A percentile compares a stretch with the other conserved stretches of the same genome.
Evolutionary conservation across 2,113 vertebrate species (phyloP).

Genomic region (Plotosus lineatus): DNA sequence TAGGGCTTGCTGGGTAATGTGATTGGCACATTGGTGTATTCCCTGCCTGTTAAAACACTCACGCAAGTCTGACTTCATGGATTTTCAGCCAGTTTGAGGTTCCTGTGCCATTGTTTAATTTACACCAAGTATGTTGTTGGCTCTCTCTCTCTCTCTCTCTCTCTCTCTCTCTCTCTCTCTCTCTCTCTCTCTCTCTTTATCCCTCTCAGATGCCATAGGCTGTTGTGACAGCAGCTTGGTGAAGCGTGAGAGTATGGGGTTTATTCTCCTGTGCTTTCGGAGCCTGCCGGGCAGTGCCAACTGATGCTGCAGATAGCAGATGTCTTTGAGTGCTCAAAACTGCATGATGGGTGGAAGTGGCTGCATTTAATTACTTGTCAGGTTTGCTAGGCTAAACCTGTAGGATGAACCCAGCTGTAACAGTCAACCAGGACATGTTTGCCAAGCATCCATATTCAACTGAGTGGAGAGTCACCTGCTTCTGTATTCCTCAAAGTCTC

Average conservation of each 20-base stretch:
- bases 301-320: conserved; percentile 87
- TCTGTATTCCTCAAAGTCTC: not conserved
- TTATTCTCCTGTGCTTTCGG: conserved; percentile 31
- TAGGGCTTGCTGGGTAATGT: not conserved
- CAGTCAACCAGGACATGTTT: not conserved
- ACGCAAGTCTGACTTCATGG: not conserved
- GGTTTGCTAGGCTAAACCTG: conserved; percentile 63
- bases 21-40: not conserved
- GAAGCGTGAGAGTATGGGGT: conserved; percentile 28
- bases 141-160: not conserved
- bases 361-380: conserved; percentile 93
- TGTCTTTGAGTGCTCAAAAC: conserved; percentile 78
- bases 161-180: not conserved
- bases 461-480: not conserved
- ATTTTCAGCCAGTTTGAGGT: not conserved
- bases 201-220: conserved; percentile 13
- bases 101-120: conserved; percentile 6
- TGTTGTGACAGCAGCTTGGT: conserved; percentile 50
- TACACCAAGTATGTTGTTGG: not conserved
- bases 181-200: not conserved
- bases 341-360: conserved; percentile 83
- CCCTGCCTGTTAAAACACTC: conserved; percentile 1
- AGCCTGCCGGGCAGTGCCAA: conserved; percentile 74
- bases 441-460: not conserved
- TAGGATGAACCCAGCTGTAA: conserved; percentile 14